Evolutionary conservation across 2,888 invertebrate species (phyloP).

Genomic region (Lithophane ornitopus): DNA sequence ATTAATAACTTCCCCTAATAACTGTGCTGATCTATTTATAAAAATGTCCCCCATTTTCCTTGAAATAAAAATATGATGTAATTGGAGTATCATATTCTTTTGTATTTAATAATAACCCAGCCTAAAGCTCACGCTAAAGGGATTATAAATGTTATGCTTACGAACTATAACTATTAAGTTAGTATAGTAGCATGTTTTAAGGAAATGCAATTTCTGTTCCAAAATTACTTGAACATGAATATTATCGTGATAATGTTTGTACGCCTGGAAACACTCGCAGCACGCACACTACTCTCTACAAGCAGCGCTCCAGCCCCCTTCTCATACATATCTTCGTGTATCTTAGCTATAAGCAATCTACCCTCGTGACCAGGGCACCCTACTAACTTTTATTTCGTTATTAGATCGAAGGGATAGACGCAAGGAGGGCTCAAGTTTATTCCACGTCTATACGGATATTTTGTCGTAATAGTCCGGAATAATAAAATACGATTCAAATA

Average conservation of each 20-base stretch:
- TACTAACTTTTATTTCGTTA: conserved; percentile 88
- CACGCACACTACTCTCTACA: conserved; percentile 54
- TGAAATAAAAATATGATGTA: conserved; percentile 9
- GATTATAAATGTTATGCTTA: conserved; percentile 5
- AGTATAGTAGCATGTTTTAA: conserved; percentile 30
- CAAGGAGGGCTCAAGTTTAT: conserved; percentile 71
- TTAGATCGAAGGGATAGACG: conserved; percentile 80
- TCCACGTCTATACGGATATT: conserved; percentile 52
- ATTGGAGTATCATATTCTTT: conserved; percentile 3
- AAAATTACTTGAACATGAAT: conserved; percentile 51
- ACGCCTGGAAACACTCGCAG: conserved; percentile 26
- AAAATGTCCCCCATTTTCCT: not conserved
- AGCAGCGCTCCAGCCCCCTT: conserved; percentile 59
- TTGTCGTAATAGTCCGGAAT: conserved; percentile 46
- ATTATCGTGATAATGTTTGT: conserved; percentile 45
- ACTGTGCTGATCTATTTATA: conserved; percentile 7
- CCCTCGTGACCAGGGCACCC: conserved; percentile 85
- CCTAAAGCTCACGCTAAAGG: conserved; percentile 4
- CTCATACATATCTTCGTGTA: conserved; percentile 71
- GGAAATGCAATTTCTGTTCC: conserved; percentile 47
- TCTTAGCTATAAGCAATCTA: conserved; percentile 66
- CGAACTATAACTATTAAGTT: conserved; percentile 13
- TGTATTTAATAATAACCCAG: conserved; percentile 29
- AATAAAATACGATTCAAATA: conserved; percentile 42
- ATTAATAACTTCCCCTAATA: conserved; percentile 1